phyloP scores from a whole-genome alignment of 2,888 invertebrate species.

The Platycheirus albimanus region DNA sequence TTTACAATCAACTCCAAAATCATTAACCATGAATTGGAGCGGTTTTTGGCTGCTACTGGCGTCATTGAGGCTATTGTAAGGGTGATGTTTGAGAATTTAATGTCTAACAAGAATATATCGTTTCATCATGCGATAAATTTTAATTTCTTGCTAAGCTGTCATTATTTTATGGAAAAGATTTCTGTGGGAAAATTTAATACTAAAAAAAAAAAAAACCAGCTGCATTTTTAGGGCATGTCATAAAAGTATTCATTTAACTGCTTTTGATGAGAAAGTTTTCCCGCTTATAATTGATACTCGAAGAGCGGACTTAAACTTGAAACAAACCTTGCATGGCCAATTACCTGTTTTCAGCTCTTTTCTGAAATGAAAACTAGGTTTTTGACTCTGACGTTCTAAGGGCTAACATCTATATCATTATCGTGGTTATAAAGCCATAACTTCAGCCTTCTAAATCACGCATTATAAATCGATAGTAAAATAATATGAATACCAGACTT shows the following conservation, averaged over 20 bases:
- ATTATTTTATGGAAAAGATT: constrained; percentile 9
- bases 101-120: constrained; percentile 12
- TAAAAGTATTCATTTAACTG: too few species aligned
- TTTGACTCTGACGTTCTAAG: too few species aligned
- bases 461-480: neutral
- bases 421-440: neutral
- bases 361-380: too few species aligned
- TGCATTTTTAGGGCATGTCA: too few species aligned
- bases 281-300: too few species aligned
- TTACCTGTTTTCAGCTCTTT: neutral
- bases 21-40: constrained; percentile 66
- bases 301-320: too few species aligned
- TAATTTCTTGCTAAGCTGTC: constrained; percentile 29
- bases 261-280: too few species aligned
- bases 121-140: constrained; percentile 15
- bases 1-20: constrained; percentile 60
- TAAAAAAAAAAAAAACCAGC: too few species aligned
- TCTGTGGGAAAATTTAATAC: constrained; percentile 26
- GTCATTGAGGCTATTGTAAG: too few species aligned
- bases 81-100: neutral
- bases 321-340: too few species aligned
- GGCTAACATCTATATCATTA: too few species aligned
- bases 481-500: neutral
- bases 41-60: constrained; percentile 23
- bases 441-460: neutral